Conservation (phyloP, 1,140 invertebrate genomes). For the Pachypeltis micranthus region DNA sequence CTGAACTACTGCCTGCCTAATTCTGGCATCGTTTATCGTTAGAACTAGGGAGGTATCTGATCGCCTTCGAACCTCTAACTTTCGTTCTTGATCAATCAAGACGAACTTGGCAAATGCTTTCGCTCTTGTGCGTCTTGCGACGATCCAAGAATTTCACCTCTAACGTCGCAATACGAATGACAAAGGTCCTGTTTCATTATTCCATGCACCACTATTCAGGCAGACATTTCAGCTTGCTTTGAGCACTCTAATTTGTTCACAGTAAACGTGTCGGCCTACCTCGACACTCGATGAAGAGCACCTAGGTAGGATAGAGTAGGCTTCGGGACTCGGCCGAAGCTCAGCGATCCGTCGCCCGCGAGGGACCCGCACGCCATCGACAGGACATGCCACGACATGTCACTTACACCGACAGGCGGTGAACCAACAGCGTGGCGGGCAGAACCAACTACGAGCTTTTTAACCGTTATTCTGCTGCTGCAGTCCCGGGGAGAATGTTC, state of each 20-base stretch:
- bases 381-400: conserved; percentile 34
- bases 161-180: conserved; percentile 62
- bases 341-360: too few relatives aligned
- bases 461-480: too few relatives aligned
- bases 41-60: conserved; percentile 76
- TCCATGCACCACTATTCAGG: conserved; percentile 68
- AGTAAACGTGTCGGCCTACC: conserved; percentile 46
- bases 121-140: conserved; percentile 58
- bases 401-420: conserved; percentile 39
- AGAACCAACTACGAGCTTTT: conserved; percentile 62
- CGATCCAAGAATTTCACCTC: conserved; percentile 71
- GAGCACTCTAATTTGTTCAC: conserved; percentile 78
- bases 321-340: conserved; percentile 36
- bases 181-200: conserved; percentile 72
- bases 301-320: conserved; percentile 20
- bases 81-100: conserved; percentile 77
- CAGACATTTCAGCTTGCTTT: conserved; percentile 54
- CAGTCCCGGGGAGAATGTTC: too few relatives aligned
- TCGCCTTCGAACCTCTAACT: conserved; percentile 60
- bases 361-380: conserved; percentile 28
- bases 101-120: conserved; percentile 75
- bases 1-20: too few relatives aligned
- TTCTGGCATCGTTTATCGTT: conserved; percentile 76
- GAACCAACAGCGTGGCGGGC: conserved; percentile 48
- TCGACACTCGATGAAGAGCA: conserved; percentile 25